Conservation (phyloP, 2,113 vertebrate species). For the Fukomys damarensis region DNA sequence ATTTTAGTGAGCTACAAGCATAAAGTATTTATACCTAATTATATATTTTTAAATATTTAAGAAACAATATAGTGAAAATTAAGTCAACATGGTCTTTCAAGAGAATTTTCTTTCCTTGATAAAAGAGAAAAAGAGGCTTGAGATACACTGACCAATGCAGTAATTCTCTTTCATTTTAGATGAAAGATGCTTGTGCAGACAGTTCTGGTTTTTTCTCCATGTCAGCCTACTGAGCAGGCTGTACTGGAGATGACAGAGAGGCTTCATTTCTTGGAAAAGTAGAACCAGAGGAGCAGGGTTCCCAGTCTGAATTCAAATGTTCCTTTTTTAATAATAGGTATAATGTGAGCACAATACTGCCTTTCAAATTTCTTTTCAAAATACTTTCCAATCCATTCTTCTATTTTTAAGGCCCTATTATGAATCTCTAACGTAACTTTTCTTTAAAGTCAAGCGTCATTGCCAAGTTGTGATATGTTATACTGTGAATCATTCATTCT, state of each 20-base stretch:
- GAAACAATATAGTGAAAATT: conserved; percentile 4
- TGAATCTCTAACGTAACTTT: conserved; percentile 41
- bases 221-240: neutral
- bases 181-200: neutral
- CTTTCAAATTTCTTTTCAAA: conserved; percentile 57
- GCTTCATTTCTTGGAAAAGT: conserved; percentile 26
- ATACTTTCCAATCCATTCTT: conserved; percentile 60
- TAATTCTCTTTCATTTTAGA: conserved; percentile 34
- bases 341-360: conserved; percentile 46
- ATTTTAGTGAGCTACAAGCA: conserved; percentile 33
- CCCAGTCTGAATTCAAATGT: conserved; percentile 28
- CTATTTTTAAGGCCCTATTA: conserved; percentile 30
- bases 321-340: conserved; percentile 44
- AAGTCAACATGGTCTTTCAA: neutral
- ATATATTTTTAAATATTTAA: conserved; percentile 9
- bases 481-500: conserved; percentile 30
- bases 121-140: neutral
- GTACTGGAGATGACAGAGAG: neutral
- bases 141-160: neutral
- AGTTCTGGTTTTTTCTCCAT: neutral
- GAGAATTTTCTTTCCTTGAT: neutral
- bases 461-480: neutral
- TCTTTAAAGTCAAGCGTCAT: conserved; percentile 55
- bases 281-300: conserved; percentile 1
- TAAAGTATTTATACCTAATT: conserved; percentile 22